Evolutionary conservation across 2,888 invertebrate genomes (phyloP).

Genomic region (Nephrotoma flavescens): DNA sequence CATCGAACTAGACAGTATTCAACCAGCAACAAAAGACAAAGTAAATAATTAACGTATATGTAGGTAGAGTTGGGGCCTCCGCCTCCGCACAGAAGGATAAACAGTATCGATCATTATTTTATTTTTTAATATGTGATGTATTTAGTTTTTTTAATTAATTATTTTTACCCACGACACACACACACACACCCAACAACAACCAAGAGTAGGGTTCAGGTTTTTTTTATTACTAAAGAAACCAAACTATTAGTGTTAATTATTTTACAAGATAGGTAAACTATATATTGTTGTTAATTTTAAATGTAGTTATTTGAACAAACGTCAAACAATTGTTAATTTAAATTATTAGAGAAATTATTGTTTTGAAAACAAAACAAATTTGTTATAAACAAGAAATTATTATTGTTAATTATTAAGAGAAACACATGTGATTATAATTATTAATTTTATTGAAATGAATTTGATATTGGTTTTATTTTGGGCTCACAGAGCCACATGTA

Average conservation of each 20-base stretch:
- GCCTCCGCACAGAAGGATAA: neutral
- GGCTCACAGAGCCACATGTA: too few species aligned
- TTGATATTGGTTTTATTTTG: too few species aligned
- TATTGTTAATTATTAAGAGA: neutral
- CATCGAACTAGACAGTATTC: slow-evolving; percentile 17
- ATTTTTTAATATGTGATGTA: neutral
- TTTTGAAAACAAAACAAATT: neutral
- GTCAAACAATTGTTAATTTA: neutral
- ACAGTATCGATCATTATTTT: neutral
- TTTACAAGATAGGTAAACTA: neutral
- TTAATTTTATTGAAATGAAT: neutral
- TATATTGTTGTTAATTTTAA: neutral
- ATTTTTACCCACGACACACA: neutral
- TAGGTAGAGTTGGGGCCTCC: neutral
- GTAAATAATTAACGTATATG: neutral
- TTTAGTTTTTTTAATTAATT: neutral
- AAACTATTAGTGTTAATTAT: neutral
- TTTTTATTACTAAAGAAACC: neutral
- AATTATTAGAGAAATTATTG: neutral
- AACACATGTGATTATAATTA: neutral
- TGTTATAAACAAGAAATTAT: neutral
- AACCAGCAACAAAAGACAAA: neutral
- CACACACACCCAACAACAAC: neutral
- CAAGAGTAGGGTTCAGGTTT: neutral
- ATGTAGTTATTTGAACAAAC: neutral